Base-by-base conservation (phyloP, 2,888 invertebrate species). In the Meteorus colon region DNA sequence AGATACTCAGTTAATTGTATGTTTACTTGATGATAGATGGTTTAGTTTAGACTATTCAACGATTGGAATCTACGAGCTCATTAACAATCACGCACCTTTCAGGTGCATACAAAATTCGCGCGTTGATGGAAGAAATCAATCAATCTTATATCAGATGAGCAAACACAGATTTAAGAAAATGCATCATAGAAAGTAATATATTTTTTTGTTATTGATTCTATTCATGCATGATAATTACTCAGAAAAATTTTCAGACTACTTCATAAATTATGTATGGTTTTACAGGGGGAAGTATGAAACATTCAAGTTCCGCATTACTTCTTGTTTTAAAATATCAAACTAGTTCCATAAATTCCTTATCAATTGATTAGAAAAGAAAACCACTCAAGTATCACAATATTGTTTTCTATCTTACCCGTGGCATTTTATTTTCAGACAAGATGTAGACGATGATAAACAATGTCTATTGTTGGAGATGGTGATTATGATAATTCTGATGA, bases 351-450 rank as follows among this genome's bases (percentile, higher is more conserved):
- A 2, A 55, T 55, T 6, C 0, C n/a, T 6, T 8, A 55, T 8
- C n/a, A 19, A 55, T 19, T 24, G 24, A 55, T 55, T 24, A 19
- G 6, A 55, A 55, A 27, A 55, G 0, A 8, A 24, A 67, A 31
- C 41, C 8, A 16, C 27, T 70, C 12, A 31, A 55, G 55, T 70
- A 31, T n/a, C 31, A 55, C 34, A 51, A 14, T 16, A 34, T 16
- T 31, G 51, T 14, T 27, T 68, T 51, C 1, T 48, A 71, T 65
- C 81, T 81, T 73, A 81, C 81, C 80, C 81, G 75, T 75, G 81
- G 81, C 81, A 81, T 81, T 71, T 55, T 76, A 51, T 65, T 79
- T 45, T 45, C 29, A 51, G 62, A 37, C 12, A n/a, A 27, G 34
- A 41, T 41, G 63, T 59, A 14, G 69, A 29, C 19, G n/a, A 6